These are phyloP conservation scores for Falcunculus frontatus DNA, from an alignment of 2,113 vertebrate species.

Conservation along the genomic window DNA sequence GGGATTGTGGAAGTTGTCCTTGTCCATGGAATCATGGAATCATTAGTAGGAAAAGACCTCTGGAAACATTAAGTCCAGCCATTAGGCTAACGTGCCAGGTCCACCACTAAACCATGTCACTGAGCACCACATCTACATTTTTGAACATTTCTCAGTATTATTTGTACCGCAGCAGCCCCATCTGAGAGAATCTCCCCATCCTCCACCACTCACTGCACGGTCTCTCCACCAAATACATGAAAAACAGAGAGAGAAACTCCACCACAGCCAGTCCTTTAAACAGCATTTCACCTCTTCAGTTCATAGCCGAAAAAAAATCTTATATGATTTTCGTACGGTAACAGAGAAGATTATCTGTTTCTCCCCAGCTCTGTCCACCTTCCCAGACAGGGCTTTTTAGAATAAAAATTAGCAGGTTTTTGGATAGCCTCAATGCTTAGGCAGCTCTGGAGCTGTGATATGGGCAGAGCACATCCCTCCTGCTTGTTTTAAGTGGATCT, in stretches of 20 bases:
- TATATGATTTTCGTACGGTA: neutral
- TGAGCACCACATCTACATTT: neutral
- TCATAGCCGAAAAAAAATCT: neutral
- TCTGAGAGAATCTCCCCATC: neutral
- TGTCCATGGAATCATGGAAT: neutral
- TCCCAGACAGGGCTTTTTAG: neutral
- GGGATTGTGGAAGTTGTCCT: neutral
- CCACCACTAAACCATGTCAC: neutral
- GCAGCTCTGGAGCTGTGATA: neutral
- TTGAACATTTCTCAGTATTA: accelerated
- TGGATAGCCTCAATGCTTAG: neutral
- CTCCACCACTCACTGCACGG: neutral
- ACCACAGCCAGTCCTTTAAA: neutral
- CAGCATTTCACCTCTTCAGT: neutral
- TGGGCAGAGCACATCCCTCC: neutral
- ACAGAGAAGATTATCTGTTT: neutral
- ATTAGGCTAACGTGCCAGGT: too few species aligned
- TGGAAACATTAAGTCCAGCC: neutral
- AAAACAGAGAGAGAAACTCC: neutral
- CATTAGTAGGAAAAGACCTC: neutral
- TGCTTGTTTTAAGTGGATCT: neutral
- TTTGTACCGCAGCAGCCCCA: neutral
- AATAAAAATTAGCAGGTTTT: neutral
- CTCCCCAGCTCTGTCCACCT: neutral
- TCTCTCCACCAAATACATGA: neutral